A percentile compares a stretch with the other conserved stretches of the same genome.
Evolutionary conservation across 2,113 vertebrate species (phyloP).

Genomic region (Triplophysa rosa): DNA sequence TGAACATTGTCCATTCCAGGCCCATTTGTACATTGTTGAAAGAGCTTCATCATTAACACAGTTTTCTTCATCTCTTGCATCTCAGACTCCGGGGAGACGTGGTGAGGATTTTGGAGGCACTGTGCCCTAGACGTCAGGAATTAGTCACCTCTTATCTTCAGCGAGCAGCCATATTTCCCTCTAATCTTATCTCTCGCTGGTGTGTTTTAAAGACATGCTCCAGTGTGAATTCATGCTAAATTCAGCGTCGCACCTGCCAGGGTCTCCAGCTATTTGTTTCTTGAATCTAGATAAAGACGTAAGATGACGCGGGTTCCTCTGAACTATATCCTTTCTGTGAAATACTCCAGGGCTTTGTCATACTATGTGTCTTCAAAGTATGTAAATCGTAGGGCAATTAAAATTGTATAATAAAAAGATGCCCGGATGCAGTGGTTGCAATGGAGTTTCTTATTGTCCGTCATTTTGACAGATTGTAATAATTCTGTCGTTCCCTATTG

Average conservation of each 20-base stretch:
- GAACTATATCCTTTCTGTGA: neutral
- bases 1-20: neutral
- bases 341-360: neutral
- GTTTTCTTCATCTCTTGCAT: neutral
- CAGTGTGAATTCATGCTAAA: constrained; percentile 34
- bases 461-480: too few species aligned
- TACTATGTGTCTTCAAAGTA: neutral
- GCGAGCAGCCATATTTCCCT: constrained; percentile 57
- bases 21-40: neutral
- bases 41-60: constrained; percentile 25
- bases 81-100: constrained; percentile 44
- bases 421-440: too few species aligned
- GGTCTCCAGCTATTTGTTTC: neutral
- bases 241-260: constrained; percentile 20
- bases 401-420: too few species aligned
- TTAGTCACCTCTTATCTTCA: constrained; percentile 67
- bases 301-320: neutral
- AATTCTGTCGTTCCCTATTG: too few species aligned
- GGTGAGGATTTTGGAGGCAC: constrained; percentile 54
- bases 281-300: constrained; percentile 3
- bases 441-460: too few species aligned
- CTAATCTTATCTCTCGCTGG: constrained; percentile 62
- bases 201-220: constrained; percentile 50
- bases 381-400: too few species aligned
- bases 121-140: constrained; percentile 56